Evolutionary conservation across 2,888 invertebrate genomes (phyloP).

Genomic region (Heterodera filipjevi): DNA sequence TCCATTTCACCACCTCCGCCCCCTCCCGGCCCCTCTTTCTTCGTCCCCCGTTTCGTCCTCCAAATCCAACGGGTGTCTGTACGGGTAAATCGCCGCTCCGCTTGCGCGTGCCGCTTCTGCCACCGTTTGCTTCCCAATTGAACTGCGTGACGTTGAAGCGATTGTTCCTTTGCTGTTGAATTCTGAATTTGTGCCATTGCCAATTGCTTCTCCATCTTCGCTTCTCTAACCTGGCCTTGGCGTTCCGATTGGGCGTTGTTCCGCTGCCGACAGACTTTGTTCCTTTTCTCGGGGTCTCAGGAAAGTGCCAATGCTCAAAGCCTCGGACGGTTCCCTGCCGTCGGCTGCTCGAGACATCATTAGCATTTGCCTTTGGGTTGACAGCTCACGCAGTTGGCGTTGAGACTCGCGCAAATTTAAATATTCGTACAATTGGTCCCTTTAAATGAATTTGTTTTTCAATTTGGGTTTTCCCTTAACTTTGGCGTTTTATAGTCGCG

Average conservation of each 20-base stretch:
- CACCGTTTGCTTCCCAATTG: conserved; percentile 65
- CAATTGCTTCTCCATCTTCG: too few species aligned
- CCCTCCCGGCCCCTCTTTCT: conserved; percentile 27
- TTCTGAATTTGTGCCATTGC: too few species aligned
- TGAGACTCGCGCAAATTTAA: conserved; percentile 61
- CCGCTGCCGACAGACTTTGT: neutral
- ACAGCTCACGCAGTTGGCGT: conserved; percentile 61
- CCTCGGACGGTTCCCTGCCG: conserved; percentile 41
- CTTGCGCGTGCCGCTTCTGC: conserved; percentile 53
- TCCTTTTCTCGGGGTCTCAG: conserved; percentile 26
- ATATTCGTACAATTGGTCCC: conserved; percentile 63
- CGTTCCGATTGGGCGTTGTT: neutral
- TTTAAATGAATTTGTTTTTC: conserved; percentile 53
- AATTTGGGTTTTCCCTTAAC: conserved; percentile 40
- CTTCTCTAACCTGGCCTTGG: neutral
- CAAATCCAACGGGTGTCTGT: conserved; percentile 54
- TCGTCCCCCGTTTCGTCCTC: conserved; percentile 49
- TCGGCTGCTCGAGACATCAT: conserved; percentile 48
- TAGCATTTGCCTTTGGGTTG: conserved; percentile 62
- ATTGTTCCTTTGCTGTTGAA: conserved; percentile 24
- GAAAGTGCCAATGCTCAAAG: conserved; percentile 42
- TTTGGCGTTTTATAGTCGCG: conserved; percentile 65
- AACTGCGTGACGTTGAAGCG: conserved; percentile 43
- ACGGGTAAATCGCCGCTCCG: conserved; percentile 49
- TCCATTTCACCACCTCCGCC: neutral